Base-by-base conservation (phyloP, 1,140 invertebrate genomes). In the Varroa destructor region DNA sequence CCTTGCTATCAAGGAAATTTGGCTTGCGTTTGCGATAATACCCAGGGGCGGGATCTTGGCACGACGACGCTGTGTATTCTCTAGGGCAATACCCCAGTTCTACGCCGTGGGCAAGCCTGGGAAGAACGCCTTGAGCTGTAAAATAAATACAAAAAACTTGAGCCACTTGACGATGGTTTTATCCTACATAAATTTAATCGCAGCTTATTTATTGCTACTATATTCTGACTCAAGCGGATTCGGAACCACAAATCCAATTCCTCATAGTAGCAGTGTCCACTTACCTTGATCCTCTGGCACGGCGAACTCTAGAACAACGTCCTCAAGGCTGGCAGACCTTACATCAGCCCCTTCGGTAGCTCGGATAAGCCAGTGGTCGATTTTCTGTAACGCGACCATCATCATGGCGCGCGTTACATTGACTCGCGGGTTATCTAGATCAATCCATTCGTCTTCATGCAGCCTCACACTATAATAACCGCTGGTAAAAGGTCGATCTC, bases 331-430 rank as follows among this genome's bases (percentile, higher is more conserved):
- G 54, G 75, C 75, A 43, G 71, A 75, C 40, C 74, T 75, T 3
- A 76, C 75, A 72, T 77, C 74, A 37, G 75, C 64, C 54, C 86
- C 84, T 71, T 88, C 85, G 37, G 88, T 87, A 5, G 86, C 89
- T 73, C 88, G 84, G 8, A 93, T 83, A 25, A 89, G 83, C 71
- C 94, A 85, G 71, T 87, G 84, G 67, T 90, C 86, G 1, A 97
- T 79, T 77, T 91, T 89, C 76, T 93, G 90, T 51, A 97, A 81
- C 1, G 89, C 87, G 37, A 93, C 82, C 92, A 97, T 95, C 58
- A 98, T 81, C 55, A 88, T 85, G 75, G 87, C 83, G 72, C 89
- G 81, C n/a, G 84, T 85, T 0, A 90, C 85, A 74, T 82, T 82
- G 36, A 81, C 78, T 73, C 85, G 80, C 0, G 84, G 84, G 70